Evolutionary conservation across 2,797 vertebrate genomes (phyloP).

Genomic region (Alfaro cultratus): DNA sequence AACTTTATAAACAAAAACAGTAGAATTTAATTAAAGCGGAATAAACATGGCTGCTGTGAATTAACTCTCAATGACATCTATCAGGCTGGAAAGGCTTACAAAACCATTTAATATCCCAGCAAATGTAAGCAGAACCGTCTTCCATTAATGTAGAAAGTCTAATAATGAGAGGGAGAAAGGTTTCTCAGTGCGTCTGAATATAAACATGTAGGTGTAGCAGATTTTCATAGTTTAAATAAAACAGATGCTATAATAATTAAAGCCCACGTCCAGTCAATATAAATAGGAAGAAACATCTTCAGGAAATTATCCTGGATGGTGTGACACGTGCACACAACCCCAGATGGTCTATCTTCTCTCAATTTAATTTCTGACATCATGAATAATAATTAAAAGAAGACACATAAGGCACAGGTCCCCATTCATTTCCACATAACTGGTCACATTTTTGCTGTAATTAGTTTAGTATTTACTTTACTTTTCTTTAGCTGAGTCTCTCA

Average conservation of each 20-base stretch:
- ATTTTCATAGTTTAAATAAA: not conserved
- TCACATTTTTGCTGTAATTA: not conserved
- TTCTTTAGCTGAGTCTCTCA: not conserved
- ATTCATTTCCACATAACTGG: not conserved
- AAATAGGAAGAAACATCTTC: not conserved
- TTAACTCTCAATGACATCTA: no score
- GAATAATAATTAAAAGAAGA: not conserved
- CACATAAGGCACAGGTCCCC: not conserved
- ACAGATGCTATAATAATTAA: not conserved
- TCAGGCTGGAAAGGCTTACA: no score
- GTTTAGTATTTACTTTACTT: not conserved
- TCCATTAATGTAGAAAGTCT: not conserved
- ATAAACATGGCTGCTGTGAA: no score
- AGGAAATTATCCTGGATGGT: constrained; percentile 3
- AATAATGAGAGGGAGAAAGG: not conserved
- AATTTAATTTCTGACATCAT: not conserved
- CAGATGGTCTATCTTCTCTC: not conserved
- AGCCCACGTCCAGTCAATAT: not conserved
- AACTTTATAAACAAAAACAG: no score
- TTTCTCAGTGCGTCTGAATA: not conserved
- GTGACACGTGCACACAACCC: not conserved
- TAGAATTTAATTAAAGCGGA: no score
- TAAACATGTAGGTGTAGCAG: not conserved
- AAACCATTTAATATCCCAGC: no score
- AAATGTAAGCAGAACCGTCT: not conserved